Percentiles rank a stretch among this genome's conserved stretches.
phyloP scores from a whole-genome alignment of 1,140 invertebrate species.

The Papilio glaucus region DNA sequence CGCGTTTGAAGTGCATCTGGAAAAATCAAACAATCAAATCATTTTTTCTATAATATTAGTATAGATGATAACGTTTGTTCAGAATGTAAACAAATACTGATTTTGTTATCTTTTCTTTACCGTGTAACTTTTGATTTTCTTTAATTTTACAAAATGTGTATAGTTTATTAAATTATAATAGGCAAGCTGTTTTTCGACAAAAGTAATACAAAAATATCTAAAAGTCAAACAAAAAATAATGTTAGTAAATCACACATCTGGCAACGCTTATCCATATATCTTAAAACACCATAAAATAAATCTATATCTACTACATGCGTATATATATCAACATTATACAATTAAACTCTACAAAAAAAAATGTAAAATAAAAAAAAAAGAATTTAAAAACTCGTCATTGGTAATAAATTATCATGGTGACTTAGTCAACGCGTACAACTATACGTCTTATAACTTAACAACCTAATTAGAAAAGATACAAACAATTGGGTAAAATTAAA shows the following conservation, averaged over 20 bases:
- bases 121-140: background rate
- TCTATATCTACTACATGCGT: constrained; percentile 56
- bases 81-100: background rate
- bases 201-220: constrained; percentile 34
- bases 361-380: constrained; percentile 64
- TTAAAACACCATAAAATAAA: constrained; percentile 55
- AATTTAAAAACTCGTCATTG: constrained; percentile 80
- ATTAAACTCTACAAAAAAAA: constrained; percentile 64
- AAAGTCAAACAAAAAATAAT: constrained; percentile 54
- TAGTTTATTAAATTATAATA: background rate
- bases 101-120: background rate
- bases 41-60: no score
- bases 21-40: no score
- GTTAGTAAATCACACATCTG: constrained; percentile 75
- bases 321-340: constrained; percentile 69
- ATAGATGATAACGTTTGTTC: background rate
- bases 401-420: constrained; percentile 82
- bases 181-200: constrained; percentile 28
- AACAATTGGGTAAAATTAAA: constrained; percentile 50
- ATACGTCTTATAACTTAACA: constrained; percentile 59
- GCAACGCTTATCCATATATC: constrained; percentile 54
- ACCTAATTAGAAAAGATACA: constrained; percentile 56
- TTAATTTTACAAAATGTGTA: background rate
- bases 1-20: no score
- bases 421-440: constrained; percentile 78